phyloP scores from a whole-genome alignment of 2,888 invertebrate genomes.

The Lithodes maja region DNA sequence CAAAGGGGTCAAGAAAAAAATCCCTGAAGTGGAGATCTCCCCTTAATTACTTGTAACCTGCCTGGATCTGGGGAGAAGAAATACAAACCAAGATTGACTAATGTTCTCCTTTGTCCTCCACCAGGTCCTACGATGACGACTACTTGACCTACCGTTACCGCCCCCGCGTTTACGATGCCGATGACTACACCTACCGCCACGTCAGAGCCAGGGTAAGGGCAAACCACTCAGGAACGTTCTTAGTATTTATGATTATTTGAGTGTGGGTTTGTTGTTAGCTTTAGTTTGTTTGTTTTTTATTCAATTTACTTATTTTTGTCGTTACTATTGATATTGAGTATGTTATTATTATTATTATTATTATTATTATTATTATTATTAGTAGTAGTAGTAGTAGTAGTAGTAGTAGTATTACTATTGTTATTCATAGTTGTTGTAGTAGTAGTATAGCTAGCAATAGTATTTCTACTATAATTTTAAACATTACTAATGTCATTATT shows the following conservation, averaged over 20 bases:
- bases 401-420: background rate
- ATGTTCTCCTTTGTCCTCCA: no score
- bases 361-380: constrained; percentile 16
- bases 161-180: background rate
- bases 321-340: background rate
- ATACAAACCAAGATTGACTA: no score
- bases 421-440: background rate
- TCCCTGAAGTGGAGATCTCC: no score
- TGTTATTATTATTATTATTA: constrained; percentile 7
- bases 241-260: background rate
- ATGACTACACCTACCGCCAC: background rate
- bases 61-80: no score
- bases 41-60: no score
- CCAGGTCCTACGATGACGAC: background rate
- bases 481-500: background rate
- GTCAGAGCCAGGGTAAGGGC: no score
- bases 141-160: background rate
- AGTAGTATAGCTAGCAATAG: background rate
- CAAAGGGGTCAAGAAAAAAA: no score
- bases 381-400: background rate
- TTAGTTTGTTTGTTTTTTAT: background rate
- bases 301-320: background rate
- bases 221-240: no score
- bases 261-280: background rate
- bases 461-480: background rate